Evolutionary conservation across 2,888 invertebrate species (phyloP), one percentile per base, ranked within the genome.

Genomic region (Eubasilissa splendida): DNA sequence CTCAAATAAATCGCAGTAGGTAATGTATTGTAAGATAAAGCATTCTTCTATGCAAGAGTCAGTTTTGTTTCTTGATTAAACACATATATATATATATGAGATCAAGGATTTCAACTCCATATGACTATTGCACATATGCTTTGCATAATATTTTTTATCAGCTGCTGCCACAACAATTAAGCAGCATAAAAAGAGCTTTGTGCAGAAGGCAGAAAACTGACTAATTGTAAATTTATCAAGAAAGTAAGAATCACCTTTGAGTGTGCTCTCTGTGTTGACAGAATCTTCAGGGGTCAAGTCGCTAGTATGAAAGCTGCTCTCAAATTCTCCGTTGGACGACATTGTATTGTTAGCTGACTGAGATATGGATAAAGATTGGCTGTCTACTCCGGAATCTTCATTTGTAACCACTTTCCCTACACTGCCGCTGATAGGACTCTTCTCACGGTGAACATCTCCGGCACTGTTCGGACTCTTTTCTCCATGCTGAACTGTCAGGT

Each of bases 331-430:
- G 53, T 79, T 79, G 12, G 83, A 82, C 4, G 78, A 82, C 2
- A 73, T 63, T 8, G 82, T 81, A 58, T 81, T 82, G n/a, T 83
- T 84, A 11, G 74, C 75, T 7, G 82, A 82, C 10, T 82, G 80
- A 14, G 82, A 81, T 31, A 77, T 79, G 42, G 83, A 84, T 50
- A 82, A 31, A 0, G 82, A 80, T 53, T 82, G 84, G 54, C 82
- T 82, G 33, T 83, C 80, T 31, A 84, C 58, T 22, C 83, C 83
- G 2, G 83, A 84, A 14, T 84, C 84, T 31, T 84, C 82, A 31
- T 70, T 83, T 7, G 12, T 58, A 8, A 59, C 22, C 0, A 65
- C 12, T n/a, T 73, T 73, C 22, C 71, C 56, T 50, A n/a, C 56
- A 22, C 70, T 3, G 22, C 11, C 7, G 12, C 42, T 5, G 11